These are phyloP conservation scores for Cheilosia vernalis DNA, from an alignment of 2,888 invertebrate species.

Conservation along the genomic window DNA sequence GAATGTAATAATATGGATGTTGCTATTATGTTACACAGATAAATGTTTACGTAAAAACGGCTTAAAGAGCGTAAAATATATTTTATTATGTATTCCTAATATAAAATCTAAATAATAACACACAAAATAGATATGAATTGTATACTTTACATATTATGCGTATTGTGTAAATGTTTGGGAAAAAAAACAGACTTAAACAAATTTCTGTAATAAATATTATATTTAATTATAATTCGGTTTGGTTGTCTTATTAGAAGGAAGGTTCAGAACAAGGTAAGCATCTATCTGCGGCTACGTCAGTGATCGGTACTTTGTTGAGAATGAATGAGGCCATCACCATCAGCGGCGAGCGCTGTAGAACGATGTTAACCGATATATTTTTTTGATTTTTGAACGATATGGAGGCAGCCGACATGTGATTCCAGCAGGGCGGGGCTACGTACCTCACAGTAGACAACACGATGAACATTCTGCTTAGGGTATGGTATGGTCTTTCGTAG, in stretches of 20 bases:
- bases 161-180: constrained; percentile 58
- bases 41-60: constrained; percentile 27
- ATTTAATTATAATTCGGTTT: constrained; percentile 26
- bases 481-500: too few species aligned
- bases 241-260: background rate
- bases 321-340: too few species aligned
- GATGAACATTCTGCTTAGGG: too few species aligned
- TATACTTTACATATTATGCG: constrained; percentile 39
- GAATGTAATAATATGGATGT: constrained; percentile 34
- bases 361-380: too few species aligned
- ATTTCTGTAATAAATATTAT: constrained; percentile 46
- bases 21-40: constrained; percentile 36
- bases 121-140: constrained; percentile 43
- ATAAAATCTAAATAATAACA: background rate
- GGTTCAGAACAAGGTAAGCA: background rate
- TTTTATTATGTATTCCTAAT: constrained; percentile 29
- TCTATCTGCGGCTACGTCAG: too few species aligned
- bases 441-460: too few species aligned
- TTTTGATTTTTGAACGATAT: too few species aligned
- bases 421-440: too few species aligned
- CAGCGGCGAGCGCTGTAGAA: too few species aligned
- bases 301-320: too few species aligned
- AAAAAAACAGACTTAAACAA: constrained; percentile 39
- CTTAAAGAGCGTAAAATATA: constrained; percentile 34
- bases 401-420: too few species aligned